Base-by-base conservation (phyloP, 35 echinoderm and acorn worm genomes). In the Acanthaster planci region DNA sequence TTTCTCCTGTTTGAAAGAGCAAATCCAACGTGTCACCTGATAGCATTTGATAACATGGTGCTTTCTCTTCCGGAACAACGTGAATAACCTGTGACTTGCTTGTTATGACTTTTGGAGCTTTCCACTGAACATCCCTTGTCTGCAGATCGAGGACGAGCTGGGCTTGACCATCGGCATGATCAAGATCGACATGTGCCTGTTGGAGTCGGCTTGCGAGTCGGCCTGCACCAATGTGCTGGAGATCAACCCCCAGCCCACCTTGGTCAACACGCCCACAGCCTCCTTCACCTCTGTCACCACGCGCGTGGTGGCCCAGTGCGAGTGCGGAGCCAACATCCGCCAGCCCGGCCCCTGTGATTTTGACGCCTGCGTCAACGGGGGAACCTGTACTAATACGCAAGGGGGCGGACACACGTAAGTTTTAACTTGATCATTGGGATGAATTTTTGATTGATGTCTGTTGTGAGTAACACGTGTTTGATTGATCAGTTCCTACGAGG, bases 141-240 rank as follows among this genome's bases (percentile, higher is more conserved):
- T 83, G 27, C 78, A 97, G 94, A 89, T 97, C 83, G 94, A 82
- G 47, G 51, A 38, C 1, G 68, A 17, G 0, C 47, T 94, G 23
- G 96, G 92, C 19, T 35, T 99, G n/a, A 87, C 34, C 8, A 82
- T 99, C 21, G 92, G 79, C 19, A 85, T 87, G 52, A 78, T 99
- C 82, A 85, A 82, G 23, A 90, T 99, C 29, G 96, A 99, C 77
- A 85, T 87, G 67, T 99, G 96, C 39, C 54, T 87, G 37, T 38
- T 87, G 21, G 96, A 93, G 76, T 82, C 81, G 21, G 92, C 90
- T 0, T 94, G 96, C 29, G 96, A 99, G 76, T 90, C 77, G 0
- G 89, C 93, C 0, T 99, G 96, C 56, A 88, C 85, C 52, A 93
- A 99, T 40, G 83, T 88, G 31, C 85, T 94, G 52, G 84, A 52